These are phyloP conservation scores for Ophioderma brevispina DNA, from an alignment of 35 echinoderm and acorn worm species.

Conservation along the genomic window DNA sequence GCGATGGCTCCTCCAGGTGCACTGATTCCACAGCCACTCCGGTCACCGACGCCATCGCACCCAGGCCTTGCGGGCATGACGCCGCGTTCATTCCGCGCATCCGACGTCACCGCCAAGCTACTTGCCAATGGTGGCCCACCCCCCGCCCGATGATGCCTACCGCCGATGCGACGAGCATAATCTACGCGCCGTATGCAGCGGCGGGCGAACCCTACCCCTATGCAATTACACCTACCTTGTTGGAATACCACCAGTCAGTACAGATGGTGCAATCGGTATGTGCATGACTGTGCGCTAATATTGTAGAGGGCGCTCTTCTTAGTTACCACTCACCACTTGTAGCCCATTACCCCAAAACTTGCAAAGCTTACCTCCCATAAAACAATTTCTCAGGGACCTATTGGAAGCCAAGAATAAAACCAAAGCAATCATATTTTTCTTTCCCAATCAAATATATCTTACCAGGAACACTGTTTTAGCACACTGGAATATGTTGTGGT, in stretches of 20 bases:
- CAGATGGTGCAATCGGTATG: constrained; percentile 94
- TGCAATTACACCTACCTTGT: constrained; percentile 65
- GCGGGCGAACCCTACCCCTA: constrained; percentile 69
- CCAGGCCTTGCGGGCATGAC: constrained; percentile 59
- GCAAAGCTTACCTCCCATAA: too few species aligned
- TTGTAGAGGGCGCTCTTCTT: too few species aligned
- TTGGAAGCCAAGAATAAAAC: too few species aligned
- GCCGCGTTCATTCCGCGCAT: constrained; percentile 50
- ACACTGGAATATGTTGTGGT: too few species aligned
- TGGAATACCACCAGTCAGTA: constrained; percentile 70
- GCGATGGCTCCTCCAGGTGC: constrained; percentile 78
- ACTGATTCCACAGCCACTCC: constrained; percentile 78
- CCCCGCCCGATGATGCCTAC: constrained; percentile 70
- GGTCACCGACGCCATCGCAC: constrained; percentile 83
- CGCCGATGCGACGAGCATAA: constrained; percentile 65
- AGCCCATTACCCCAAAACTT: neutral
- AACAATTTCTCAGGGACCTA: too few species aligned
- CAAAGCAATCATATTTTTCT: too few species aligned
- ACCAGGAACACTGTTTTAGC: too few species aligned
- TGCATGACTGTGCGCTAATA: constrained; percentile 72
- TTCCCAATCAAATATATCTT: too few species aligned
- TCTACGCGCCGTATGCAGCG: constrained; percentile 44
- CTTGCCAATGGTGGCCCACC: constrained; percentile 66
- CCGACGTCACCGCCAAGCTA: constrained; percentile 40
- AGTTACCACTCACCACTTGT: neutral